Evolutionary conservation across 2,888 invertebrate species (phyloP).

Genomic region (Nephrotoma appendiculata): DNA sequence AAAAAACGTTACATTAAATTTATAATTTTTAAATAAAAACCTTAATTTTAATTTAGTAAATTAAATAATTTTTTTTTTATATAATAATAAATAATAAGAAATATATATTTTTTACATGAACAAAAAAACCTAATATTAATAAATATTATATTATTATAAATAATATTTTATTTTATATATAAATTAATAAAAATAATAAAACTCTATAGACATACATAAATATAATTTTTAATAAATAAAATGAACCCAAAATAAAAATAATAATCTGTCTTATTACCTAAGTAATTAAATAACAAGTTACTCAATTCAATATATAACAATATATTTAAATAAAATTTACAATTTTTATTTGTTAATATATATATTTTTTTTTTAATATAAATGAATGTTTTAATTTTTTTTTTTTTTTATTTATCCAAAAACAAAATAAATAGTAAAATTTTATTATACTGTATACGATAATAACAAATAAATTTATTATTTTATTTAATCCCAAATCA

Average conservation of each 20-base stretch:
- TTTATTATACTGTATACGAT: not conserved
- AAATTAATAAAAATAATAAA: not conserved
- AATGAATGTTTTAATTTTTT: not conserved
- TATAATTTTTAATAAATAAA: not conserved
- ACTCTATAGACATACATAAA: not conserved
- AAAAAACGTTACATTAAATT: not conserved
- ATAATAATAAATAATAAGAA: slow-evolving; percentile 1
- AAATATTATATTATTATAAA: not conserved
- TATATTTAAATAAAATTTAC: not conserved
- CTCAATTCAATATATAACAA: not conserved
- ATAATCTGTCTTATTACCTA: not conserved
- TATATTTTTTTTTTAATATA: not conserved
- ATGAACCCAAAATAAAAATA: not conserved
- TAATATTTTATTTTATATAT: not conserved
- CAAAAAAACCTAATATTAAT: not conserved
- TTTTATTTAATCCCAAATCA: not conserved
- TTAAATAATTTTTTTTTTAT: not conserved
- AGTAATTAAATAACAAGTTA: not conserved
- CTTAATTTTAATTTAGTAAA: not conserved
- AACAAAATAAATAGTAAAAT: not conserved
- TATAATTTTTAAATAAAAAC: not conserved
- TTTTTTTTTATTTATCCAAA: not conserved
- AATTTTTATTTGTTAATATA: not conserved
- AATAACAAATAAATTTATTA: not conserved
- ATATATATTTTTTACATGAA: not conserved